Percentiles rank a stretch among this genome's conserved stretches.
Conservation (phyloP, 2,797 vertebrate species). For the Ambastaia sidthimunki region DNA sequence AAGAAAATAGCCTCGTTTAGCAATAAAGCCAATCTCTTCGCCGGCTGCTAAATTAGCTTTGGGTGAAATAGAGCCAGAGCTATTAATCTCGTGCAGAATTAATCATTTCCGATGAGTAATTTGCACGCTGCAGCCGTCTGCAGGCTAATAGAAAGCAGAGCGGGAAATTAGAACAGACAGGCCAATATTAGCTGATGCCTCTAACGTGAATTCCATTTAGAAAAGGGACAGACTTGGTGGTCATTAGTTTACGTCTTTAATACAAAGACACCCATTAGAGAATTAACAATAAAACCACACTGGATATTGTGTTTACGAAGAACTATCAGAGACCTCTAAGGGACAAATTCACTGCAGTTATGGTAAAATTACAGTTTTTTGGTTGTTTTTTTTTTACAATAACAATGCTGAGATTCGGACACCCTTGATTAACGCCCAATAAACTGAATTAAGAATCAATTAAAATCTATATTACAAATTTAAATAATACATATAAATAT, state of each 20-base stretch:
- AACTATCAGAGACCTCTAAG: background rate
- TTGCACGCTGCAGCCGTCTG: constrained; percentile 44
- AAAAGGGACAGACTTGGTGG: constrained; percentile 6
- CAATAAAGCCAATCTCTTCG: constrained; percentile 44
- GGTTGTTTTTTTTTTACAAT: background rate
- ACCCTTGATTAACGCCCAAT: background rate
- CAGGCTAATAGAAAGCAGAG: constrained; percentile 46
- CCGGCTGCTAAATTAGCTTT: constrained; percentile 53
- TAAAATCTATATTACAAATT: background rate
- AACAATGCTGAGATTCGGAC: constrained; percentile 16
- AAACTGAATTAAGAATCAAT: background rate
- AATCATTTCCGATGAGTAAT: constrained; percentile 55
- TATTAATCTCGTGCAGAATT: constrained; percentile 57
- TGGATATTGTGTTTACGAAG: background rate
- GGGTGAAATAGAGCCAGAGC: constrained; percentile 50
- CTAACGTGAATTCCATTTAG: constrained; percentile 11
- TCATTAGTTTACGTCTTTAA: constrained; percentile 28
- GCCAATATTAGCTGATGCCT: constrained; percentile 25
- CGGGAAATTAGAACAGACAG: constrained; percentile 52
- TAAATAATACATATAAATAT: too few species aligned
- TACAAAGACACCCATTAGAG: constrained; percentile 26
- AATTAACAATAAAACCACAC: background rate
- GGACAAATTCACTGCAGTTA: background rate
- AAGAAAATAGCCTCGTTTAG: constrained; percentile 46
- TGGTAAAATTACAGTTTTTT: background rate